These are phyloP conservation scores for Atherix ibis DNA, from an alignment of 2,888 invertebrate species.

Conservation along the genomic window DNA sequence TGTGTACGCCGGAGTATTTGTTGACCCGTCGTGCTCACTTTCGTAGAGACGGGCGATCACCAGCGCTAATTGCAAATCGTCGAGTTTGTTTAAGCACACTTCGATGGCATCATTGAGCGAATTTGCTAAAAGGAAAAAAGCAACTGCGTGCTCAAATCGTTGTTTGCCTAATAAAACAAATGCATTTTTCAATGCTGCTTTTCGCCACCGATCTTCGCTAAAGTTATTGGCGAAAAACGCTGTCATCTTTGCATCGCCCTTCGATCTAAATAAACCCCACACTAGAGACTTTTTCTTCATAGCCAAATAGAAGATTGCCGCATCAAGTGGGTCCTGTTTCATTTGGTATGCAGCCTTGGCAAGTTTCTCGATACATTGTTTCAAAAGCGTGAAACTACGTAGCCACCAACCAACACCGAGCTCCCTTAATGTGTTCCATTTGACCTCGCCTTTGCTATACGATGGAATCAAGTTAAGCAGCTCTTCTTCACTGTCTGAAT, in stretches of 20 bases:
- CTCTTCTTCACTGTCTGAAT: constrained; percentile 96
- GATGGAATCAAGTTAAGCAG: constrained; percentile 77
- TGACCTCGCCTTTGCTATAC: constrained; percentile 66
- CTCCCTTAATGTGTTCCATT: constrained; percentile 82
- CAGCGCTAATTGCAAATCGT: constrained; percentile 91
- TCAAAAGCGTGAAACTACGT: constrained; percentile 63
- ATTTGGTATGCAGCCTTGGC: constrained; percentile 87
- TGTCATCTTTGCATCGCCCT: constrained; percentile 82
- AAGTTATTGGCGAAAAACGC: constrained; percentile 93
- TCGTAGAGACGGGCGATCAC: constrained; percentile 86
- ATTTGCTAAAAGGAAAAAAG: constrained; percentile 92
- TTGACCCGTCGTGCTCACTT: constrained; percentile 51
- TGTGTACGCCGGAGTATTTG: constrained; percentile 45
- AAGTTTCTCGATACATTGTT: constrained; percentile 75
- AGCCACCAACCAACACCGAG: constrained; percentile 95
- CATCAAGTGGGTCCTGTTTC: constrained; percentile 91
- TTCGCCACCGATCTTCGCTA: constrained; percentile 82
- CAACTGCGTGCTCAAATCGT: constrained; percentile 93
- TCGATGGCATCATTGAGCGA: constrained; percentile 91
- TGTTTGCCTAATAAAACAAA: constrained; percentile 92
- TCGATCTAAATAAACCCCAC: constrained; percentile 87
- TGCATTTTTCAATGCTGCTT: constrained; percentile 95
- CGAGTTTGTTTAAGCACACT: constrained; percentile 64
- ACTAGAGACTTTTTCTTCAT: constrained; percentile 95
- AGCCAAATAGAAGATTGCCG: constrained; percentile 91